Conservation (phyloP, 2,113 vertebrate genomes). For the Morone chrysops region DNA sequence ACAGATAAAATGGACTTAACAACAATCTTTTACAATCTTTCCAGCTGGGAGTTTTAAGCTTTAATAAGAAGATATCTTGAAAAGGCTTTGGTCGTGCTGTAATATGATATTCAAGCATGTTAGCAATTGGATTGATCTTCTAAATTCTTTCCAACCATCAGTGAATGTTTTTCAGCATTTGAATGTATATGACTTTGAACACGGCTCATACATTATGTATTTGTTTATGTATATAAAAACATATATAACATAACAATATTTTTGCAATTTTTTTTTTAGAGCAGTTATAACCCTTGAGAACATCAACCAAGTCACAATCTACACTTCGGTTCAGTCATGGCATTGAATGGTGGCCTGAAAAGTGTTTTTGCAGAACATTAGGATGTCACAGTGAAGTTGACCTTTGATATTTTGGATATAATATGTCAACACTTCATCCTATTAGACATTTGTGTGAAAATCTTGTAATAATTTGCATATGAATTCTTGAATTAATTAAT, state of each 20-base stretch:
- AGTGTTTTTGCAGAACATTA: too few relatives aligned
- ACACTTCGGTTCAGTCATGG: too few relatives aligned
- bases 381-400: too few relatives aligned
- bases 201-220: background rate
- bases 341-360: too few relatives aligned
- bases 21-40: background rate
- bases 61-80: background rate
- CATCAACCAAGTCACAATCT: too few relatives aligned
- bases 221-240: slow-evolving; percentile 13
- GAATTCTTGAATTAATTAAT: too few relatives aligned
- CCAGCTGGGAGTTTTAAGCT: background rate
- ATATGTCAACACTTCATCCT: too few relatives aligned
- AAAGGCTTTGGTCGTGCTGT: background rate
- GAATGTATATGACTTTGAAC: slow-evolving; percentile 30
- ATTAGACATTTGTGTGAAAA: too few relatives aligned
- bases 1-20: background rate
- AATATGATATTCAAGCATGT: background rate
- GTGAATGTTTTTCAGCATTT: slow-evolving; percentile 21
- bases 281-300: too few relatives aligned
- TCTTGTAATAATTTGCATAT: too few relatives aligned
- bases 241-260: too few relatives aligned
- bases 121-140: background rate
- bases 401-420: too few relatives aligned
- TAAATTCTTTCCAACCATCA: background rate
- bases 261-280: background rate